Evolutionary conservation across 2,797 vertebrate genomes (phyloP).

Genomic region (Falco novaeseelandiae): DNA sequence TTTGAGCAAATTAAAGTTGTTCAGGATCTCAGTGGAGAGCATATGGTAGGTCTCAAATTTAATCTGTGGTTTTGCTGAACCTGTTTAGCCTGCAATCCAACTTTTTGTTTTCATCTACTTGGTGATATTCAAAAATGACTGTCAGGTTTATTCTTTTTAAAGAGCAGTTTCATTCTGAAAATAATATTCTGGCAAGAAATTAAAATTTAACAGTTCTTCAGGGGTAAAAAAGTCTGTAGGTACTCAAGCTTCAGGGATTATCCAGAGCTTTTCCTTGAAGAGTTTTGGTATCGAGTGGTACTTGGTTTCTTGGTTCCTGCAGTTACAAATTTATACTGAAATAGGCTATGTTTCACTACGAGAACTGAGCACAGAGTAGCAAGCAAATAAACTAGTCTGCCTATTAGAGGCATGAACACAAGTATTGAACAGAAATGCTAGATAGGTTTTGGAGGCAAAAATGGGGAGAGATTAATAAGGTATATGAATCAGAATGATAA

Average conservation of each 20-base stretch:
- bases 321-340: background rate
- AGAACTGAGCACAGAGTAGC: background rate
- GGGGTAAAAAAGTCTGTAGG: background rate
- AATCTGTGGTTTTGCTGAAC: background rate
- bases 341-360: background rate
- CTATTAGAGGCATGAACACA: background rate
- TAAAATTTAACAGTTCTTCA: background rate
- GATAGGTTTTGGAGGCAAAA: background rate
- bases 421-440: background rate
- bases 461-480: background rate
- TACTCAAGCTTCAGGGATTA: background rate
- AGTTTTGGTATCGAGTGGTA: background rate
- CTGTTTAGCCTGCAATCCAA: background rate
- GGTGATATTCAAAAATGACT: background rate
- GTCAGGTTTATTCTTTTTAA: background rate
- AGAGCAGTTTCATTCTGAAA: background rate
- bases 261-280: background rate
- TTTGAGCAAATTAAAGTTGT: constrained; percentile 98
- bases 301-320: background rate
- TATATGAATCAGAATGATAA: background rate
- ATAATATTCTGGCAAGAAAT: background rate
- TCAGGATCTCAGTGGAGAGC: constrained; percentile 97
- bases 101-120: background rate
- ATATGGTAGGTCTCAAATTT: constrained; percentile 84
- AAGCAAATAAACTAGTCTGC: background rate